These are phyloP conservation scores for Corapipo altera DNA, from an alignment of 2,113 vertebrate genomes.

Conservation along the genomic window DNA sequence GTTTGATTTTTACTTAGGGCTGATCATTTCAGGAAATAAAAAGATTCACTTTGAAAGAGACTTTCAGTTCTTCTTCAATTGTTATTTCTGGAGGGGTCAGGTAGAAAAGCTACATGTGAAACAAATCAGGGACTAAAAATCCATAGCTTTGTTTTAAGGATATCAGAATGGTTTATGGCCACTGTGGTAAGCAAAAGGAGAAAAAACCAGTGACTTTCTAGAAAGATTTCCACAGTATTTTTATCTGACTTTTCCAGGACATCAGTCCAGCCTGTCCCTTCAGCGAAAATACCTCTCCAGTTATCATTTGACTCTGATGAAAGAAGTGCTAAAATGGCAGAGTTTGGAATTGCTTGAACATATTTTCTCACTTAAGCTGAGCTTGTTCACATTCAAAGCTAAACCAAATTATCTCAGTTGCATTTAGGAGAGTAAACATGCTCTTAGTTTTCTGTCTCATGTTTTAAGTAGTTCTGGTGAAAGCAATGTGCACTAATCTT, in stretches of 20 bases:
- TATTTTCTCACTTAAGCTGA: constrained; percentile 4
- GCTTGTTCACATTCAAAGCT: background rate
- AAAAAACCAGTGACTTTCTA: background rate
- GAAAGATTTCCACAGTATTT: background rate
- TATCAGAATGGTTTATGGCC: background rate
- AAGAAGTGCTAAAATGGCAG: background rate
- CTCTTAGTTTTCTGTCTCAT: background rate
- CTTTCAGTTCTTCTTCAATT: background rate
- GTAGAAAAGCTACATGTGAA: background rate
- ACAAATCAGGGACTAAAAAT: background rate
- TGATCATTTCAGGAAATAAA: background rate
- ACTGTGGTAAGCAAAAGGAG: background rate
- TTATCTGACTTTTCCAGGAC: background rate
- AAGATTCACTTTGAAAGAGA: background rate
- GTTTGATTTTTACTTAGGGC: constrained; percentile 9
- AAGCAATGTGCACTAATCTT: background rate
- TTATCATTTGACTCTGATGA: background rate
- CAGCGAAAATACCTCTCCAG: background rate
- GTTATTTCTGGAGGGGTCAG: background rate
- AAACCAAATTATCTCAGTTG: background rate
- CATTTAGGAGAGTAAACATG: background rate
- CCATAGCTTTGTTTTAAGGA: background rate
- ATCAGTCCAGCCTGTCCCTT: background rate
- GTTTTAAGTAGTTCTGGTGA: background rate
- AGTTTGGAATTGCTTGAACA: background rate